Percentiles rank a stretch among this genome's conserved stretches.
Conservation (phyloP, 2,797 vertebrate species). For the Lacerta bilineata region DNA sequence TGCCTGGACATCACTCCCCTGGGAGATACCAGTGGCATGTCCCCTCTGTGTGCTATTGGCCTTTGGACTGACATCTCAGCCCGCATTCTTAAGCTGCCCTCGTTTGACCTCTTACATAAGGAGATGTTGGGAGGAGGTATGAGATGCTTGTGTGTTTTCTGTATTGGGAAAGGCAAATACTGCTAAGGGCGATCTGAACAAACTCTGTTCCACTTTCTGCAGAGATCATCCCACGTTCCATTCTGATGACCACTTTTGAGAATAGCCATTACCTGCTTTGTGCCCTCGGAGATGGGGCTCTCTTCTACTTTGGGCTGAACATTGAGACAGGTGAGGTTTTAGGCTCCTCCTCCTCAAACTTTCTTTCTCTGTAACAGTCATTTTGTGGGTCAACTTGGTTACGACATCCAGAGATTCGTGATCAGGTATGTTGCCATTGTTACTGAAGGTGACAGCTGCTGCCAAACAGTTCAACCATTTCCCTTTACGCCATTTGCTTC, state of each 20-base stretch:
- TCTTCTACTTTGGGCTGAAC: conserved; percentile 98
- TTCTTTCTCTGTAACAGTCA: neutral
- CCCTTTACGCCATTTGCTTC: neutral
- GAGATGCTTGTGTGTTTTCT: neutral
- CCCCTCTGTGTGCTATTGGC: conserved; percentile 95
- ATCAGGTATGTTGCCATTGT: neutral
- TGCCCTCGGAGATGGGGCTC: conserved; percentile 96
- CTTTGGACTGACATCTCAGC: conserved; percentile 99
- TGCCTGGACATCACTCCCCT: conserved; percentile 98
- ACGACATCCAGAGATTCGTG: neutral
- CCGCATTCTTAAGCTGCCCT: conserved; percentile 93
- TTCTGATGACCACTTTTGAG: conserved; percentile 99
- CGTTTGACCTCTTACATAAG: conserved; percentile 95
- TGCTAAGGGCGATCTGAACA: fast-evolving
- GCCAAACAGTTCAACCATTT: neutral
- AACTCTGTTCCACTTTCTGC: conserved; percentile 28
- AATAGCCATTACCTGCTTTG: conserved; percentile 97
- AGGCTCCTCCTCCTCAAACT: neutral
- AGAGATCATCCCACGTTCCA: conserved; percentile 99
- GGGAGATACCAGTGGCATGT: conserved; percentile 89
- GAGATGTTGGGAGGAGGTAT: conserved; percentile 99
- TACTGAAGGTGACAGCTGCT: neutral
- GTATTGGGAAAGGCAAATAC: fast-evolving
- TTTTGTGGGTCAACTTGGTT: neutral
- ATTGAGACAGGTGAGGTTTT: conserved; percentile 88